These are phyloP conservation scores for Terrapene triunguis DNA, from an alignment of 2,113 vertebrate genomes.

Conservation along the genomic window DNA sequence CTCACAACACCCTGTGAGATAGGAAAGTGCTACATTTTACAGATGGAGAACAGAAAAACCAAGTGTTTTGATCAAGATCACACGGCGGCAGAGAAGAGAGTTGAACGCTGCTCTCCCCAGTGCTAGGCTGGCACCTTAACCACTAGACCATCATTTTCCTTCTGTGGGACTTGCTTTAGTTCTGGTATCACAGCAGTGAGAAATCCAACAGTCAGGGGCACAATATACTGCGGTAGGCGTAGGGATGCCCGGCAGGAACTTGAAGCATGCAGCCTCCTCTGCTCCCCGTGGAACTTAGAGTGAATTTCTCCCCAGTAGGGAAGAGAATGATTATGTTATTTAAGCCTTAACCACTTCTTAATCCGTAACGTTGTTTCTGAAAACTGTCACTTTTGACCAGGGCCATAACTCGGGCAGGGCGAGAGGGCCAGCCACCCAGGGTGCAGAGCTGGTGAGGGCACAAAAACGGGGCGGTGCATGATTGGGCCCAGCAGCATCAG, in stretches of 20 bases:
- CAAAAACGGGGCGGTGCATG: too few relatives aligned
- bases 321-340: background rate
- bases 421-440: too few relatives aligned
- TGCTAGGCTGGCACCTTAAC: background rate
- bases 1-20: background rate
- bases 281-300: background rate
- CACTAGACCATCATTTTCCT: background rate
- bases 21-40: accelerated
- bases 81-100: background rate
- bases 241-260: background rate
- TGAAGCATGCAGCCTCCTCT: background rate
- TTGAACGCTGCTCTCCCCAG: background rate
- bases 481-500: too few relatives aligned
- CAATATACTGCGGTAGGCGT: background rate
- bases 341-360: background rate
- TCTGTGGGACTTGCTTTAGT: background rate
- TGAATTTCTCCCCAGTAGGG: background rate
- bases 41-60: background rate
- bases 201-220: background rate
- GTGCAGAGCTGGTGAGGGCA: too few relatives aligned
- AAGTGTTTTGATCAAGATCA: background rate
- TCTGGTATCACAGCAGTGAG: background rate
- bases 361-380: background rate
- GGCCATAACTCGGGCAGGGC: too few relatives aligned
- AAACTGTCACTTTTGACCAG: background rate